Evolutionary conservation across 2,888 invertebrate genomes (phyloP), one percentile per base, ranked within the genome.

Genomic region (Dermolepida albohirtum): DNA sequence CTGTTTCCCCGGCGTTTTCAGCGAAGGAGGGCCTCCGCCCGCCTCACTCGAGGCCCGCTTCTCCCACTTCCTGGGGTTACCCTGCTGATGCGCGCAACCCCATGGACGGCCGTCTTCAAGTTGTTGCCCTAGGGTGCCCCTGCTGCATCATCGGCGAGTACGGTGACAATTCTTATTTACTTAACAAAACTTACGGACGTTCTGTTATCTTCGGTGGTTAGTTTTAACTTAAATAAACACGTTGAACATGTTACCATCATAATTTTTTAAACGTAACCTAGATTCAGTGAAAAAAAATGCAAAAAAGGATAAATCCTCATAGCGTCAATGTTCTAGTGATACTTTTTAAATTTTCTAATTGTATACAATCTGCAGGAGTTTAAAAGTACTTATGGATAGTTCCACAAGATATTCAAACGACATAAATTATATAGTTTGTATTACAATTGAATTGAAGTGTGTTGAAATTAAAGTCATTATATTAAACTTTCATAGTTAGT

Each of bases 31-130:
- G 34, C 34, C 34, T 34, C 10, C 34, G 34, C 6, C 78, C 80
- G 80, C 79, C 80, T 78, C 71, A 66, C 76, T 76, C 75, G 76
- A 77, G 76, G 75, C 59, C 57, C 40, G 47, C 40, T 57, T 67
- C 74, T 67, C 66, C 66, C 66, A 67, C 66, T 67, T 67, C 63
- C 54, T 63, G 57, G 41, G 59, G 64, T 52, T 65, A 65, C 52
- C 50, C 64, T 41, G 44, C 50, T 49, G 34, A 34, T 34, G 34
- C 34, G 68, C 63, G 64, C 57, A 59, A 57, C 62, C 65, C 16
- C 41, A 17, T 41, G 59, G 66, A 50, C 52, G 34, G 34, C 34
- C 34, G 6, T 34, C 34, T 34, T 6, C 34, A 7, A 34, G 34
- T 34, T 34, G 40, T 12, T 51, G 50, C 51, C 51, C 44, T 43